phyloP scores from a whole-genome alignment of 2,113 vertebrate species.

The Perca flavescens region DNA sequence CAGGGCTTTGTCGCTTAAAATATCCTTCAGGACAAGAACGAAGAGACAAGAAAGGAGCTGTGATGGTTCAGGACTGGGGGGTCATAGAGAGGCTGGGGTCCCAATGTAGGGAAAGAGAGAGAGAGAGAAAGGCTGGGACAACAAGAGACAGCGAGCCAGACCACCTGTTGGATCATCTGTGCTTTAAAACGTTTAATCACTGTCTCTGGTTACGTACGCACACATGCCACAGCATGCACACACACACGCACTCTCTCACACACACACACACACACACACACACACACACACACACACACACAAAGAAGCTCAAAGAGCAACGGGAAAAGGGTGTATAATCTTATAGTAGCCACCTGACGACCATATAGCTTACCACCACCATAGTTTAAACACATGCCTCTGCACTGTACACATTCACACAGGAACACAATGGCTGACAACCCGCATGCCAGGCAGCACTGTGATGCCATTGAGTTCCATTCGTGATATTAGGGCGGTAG shows the following conservation, averaged over 20 bases:
- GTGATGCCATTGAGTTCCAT: conserved; percentile 49
- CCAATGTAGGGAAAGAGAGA: conserved; percentile 22
- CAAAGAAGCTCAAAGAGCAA: conserved; percentile 66
- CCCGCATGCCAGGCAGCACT: conserved; percentile 60
- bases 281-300: no score
- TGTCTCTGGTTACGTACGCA: conserved; percentile 78
- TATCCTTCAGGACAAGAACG: conserved; percentile 61
- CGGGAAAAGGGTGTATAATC: conserved; percentile 53
- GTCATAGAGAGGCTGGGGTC: conserved; percentile 48
- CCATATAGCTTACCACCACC: conserved; percentile 65
- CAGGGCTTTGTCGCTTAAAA: conserved; percentile 77
- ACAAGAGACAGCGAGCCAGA: conserved; percentile 66
- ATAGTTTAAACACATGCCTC: conserved; percentile 63
- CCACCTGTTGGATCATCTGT: conserved; percentile 86
- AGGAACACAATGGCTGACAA: conserved; percentile 69
- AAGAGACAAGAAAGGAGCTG: conserved; percentile 59
- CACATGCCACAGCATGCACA: conserved; percentile 43
- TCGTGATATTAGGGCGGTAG: conserved; percentile 48
- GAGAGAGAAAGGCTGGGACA: conserved; percentile 41
- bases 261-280: no score
- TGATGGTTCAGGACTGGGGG: conserved; percentile 44
- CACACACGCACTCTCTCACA: no score
- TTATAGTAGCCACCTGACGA: conserved; percentile 72
- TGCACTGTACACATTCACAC: conserved; percentile 61
- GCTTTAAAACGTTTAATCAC: conserved; percentile 81